Conservation (phyloP, 2,797 vertebrate genomes). For the Agapornis canus region DNA sequence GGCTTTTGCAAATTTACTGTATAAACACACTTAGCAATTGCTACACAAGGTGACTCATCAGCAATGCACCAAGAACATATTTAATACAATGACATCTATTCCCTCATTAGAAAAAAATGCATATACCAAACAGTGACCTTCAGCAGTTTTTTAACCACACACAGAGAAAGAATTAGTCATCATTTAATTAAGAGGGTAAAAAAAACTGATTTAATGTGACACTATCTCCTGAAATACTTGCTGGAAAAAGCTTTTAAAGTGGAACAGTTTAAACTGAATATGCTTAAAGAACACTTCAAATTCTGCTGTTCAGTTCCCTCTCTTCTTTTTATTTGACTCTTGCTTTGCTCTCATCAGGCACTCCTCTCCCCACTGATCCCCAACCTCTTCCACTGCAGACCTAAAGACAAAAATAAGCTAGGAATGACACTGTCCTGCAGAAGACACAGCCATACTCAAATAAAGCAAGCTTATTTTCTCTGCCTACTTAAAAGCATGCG, state of each 20-base stretch:
- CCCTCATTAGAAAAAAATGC: neutral
- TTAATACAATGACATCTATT: neutral
- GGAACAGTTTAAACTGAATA: neutral
- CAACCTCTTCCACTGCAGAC: neutral
- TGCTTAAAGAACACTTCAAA: neutral
- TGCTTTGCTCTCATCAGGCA: neutral
- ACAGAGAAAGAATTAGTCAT: neutral
- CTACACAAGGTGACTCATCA: neutral
- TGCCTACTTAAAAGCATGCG: conserved; percentile 11
- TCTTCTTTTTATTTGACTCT: neutral
- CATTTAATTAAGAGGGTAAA: neutral
- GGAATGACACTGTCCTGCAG: neutral
- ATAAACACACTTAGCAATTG: conserved; percentile 11
- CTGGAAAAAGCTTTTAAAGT: neutral
- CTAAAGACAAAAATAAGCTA: conserved; percentile 33
- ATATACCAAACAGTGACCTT: neutral
- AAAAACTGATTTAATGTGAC: neutral
- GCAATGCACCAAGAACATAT: neutral
- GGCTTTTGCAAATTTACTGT: neutral
- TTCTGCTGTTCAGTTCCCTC: neutral
- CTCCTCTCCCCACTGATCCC: neutral
- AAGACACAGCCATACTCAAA: conserved; percentile 47
- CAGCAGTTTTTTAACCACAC: neutral
- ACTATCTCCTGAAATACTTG: neutral
- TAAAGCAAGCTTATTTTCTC: conserved; percentile 57